These are phyloP conservation scores for Aquatica leii DNA, from an alignment of 2,888 invertebrate species.

Conservation along the genomic window DNA sequence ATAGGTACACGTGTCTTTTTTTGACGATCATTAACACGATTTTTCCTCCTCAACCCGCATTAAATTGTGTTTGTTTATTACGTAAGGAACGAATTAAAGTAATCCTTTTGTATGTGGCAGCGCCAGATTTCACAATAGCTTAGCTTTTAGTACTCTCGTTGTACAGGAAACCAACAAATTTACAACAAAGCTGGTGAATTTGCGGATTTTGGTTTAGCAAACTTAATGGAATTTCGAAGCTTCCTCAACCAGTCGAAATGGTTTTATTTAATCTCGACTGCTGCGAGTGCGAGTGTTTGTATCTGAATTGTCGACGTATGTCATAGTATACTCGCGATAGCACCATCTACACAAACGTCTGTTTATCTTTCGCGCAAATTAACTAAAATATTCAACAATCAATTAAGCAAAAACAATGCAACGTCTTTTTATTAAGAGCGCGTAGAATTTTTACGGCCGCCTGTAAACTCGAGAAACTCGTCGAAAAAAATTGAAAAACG, in stretches of 20 bases:
- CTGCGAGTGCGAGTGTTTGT: not conserved
- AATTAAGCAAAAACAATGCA: too few relatives aligned
- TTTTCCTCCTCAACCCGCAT: not conserved
- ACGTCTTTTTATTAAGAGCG: conserved; percentile 6
- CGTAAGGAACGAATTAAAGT: conserved; percentile 30
- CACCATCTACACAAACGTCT: too few relatives aligned
- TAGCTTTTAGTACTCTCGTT: conserved; percentile 40
- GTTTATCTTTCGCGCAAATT: too few relatives aligned
- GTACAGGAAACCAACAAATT: conserved; percentile 53
- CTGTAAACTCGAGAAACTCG: conserved; percentile 11
- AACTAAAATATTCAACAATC: too few relatives aligned
- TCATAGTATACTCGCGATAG: too few relatives aligned
- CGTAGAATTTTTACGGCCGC: not conserved
- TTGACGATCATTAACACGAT: conserved; percentile 21
- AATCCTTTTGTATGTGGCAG: conserved; percentile 35
- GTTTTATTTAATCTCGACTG: conserved; percentile 12
- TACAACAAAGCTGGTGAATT: conserved; percentile 28
- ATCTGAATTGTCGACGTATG: conserved; percentile 7
- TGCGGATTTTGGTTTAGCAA: conserved; percentile 13
- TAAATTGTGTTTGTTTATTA: conserved; percentile 4
- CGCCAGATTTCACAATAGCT: conserved; percentile 35
- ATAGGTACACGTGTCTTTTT: conserved; percentile 29
- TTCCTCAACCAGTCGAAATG: conserved; percentile 13
- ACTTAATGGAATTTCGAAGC: conserved; percentile 27
- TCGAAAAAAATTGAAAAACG: conserved; percentile 8